These are phyloP conservation scores for Ophion obscuratus DNA, from an alignment of 2,888 invertebrate species.

Conservation along the genomic window DNA sequence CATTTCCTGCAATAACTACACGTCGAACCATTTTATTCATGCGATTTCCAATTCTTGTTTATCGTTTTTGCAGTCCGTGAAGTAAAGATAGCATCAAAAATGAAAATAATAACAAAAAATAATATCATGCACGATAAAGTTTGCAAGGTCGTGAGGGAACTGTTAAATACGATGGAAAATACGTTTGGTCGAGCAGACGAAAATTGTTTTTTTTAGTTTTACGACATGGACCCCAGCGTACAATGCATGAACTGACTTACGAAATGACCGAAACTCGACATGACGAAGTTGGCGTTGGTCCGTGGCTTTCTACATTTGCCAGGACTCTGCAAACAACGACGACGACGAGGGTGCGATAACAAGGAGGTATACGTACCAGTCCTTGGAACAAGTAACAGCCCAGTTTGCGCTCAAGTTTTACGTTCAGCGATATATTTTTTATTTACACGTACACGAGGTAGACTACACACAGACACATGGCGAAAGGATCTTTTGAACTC, in stretches of 20 bases:
- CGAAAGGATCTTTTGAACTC: not conserved
- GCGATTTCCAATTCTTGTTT: not conserved
- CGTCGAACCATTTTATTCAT: not conserved
- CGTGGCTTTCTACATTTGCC: slow-evolving; percentile 47
- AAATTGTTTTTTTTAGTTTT: slow-evolving; percentile 10
- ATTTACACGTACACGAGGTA: not conserved
- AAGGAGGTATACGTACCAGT: slow-evolving; percentile 57
- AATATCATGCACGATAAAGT: not conserved
- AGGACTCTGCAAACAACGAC: slow-evolving; percentile 53
- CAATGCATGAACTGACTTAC: slow-evolving; percentile 16
- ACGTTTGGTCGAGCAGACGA: not conserved
- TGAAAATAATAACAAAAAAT: not conserved
- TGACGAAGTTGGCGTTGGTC: slow-evolving; percentile 37
- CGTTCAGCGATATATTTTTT: slow-evolving; percentile 36
- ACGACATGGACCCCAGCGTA: slow-evolving; percentile 1
- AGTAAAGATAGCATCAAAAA: not conserved
- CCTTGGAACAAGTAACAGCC: slow-evolving; percentile 49
- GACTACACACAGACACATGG: not conserved
- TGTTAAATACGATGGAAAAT: slow-evolving; percentile 7
- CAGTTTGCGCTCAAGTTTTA: slow-evolving; percentile 62
- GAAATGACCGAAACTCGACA: slow-evolving; percentile 45
- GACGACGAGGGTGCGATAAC: slow-evolving; percentile 62
- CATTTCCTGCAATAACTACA: not conserved
- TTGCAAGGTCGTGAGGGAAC: not conserved
- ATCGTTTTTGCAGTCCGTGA: not conserved